phyloP scores from a whole-genome alignment of 2,797 vertebrate genomes.

The Ceryle rudis region DNA sequence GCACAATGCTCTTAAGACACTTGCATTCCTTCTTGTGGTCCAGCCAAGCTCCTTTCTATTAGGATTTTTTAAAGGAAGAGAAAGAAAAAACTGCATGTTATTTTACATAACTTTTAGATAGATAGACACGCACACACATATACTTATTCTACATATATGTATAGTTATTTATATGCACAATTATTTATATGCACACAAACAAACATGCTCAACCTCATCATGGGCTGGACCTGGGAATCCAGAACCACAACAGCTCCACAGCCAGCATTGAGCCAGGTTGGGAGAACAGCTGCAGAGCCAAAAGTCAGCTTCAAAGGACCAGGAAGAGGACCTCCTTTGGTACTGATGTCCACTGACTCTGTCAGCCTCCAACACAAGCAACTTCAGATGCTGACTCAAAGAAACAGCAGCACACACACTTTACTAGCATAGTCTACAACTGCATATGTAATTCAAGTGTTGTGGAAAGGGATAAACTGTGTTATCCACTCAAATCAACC shows the following conservation, averaged over 20 bases:
- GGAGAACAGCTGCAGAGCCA: fast-evolving
- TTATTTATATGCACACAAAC: neutral
- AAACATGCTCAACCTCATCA: neutral
- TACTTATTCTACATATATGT: neutral
- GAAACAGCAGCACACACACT: neutral
- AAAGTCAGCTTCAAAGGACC: neutral
- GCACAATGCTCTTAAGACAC: constrained; percentile 85
- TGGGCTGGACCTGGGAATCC: neutral
- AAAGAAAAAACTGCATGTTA: neutral
- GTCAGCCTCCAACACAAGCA: neutral
- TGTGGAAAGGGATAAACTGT: neutral
- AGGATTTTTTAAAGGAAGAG: neutral
- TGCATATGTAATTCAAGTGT: neutral
- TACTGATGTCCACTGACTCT: neutral
- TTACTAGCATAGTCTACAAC: neutral
- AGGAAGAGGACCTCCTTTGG: neutral
- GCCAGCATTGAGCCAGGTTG: neutral
- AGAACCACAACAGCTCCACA: neutral
- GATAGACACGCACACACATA: neutral
- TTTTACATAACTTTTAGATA: neutral
- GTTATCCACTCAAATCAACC: neutral
- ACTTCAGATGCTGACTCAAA: neutral
- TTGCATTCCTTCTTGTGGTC: constrained; percentile 91
- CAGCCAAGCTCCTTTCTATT: constrained; percentile 89
- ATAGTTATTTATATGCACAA: neutral